Conservation (phyloP, 2,113 vertebrate species). For the Vidua macroura region DNA sequence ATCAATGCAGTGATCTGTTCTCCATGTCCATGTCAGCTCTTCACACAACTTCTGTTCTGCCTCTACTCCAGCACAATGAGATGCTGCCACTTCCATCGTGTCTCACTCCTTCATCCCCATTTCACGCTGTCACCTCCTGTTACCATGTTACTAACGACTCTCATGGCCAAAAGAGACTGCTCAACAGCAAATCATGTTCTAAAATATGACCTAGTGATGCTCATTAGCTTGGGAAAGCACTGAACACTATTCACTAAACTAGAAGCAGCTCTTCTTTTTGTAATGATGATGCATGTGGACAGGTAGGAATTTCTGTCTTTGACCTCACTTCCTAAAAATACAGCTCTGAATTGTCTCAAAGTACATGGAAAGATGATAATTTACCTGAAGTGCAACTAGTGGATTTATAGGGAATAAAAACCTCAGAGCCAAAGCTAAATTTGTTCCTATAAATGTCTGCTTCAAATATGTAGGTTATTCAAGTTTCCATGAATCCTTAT, state of each 20-base stretch:
- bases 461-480: neutral
- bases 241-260: neutral
- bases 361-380: neutral
- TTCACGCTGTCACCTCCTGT: neutral
- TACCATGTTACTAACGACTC: neutral
- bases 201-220: neutral
- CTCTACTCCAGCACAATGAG: neutral
- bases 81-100: neutral
- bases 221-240: neutral
- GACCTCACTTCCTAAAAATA: neutral
- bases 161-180: neutral
- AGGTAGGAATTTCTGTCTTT: neutral
- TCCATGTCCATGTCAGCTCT: neutral
- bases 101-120: neutral
- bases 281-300: neutral
- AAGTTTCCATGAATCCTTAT: neutral
- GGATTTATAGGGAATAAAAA: neutral
- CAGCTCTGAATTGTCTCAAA: neutral
- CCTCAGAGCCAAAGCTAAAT: neutral
- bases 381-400: neutral
- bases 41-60: neutral
- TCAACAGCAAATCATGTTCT: neutral
- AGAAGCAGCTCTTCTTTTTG: neutral
- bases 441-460: neutral
- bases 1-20: neutral